Evolutionary conservation across 2,797 vertebrate genomes (phyloP), one percentile per base, ranked within the genome.

Genomic region (Darevskia mixta): DNA sequence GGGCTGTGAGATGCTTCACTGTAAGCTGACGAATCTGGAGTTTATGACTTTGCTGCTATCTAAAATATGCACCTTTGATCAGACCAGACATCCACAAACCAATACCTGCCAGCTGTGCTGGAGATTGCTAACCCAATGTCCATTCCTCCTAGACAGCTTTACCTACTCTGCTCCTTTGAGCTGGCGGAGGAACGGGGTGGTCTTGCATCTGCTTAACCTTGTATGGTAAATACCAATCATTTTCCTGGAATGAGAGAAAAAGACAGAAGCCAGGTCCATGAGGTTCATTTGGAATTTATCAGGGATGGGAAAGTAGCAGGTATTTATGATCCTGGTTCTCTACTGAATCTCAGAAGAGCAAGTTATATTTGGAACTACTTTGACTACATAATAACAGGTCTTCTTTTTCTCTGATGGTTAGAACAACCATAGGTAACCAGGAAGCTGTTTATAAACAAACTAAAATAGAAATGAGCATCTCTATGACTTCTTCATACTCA

Each of bases 381-480:
- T 83, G 84, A 75, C 90, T 90, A 4, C 67, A 73, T 79, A 77
- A 88, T 77, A 91, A 96, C 64, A 84, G 10, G 1, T 92, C 89
- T 82, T 92, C 91, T 92, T 93, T 91, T 90, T 87, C 89, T 32
- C 35, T 15, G 61, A 76, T 82, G 84, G 92, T 94, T 93, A 92
- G 86, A 85, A 75, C 85, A 79, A 82, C 93, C 82, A 83, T 92
- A 96, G 89, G 96, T 97, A 79, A 85, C 93, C 84, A 97, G 95
- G 73, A 88, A 64, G 95, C 95, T 93, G 96, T 94, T 93, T 93
- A 94, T 94, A 95, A 96, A 95, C 95, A 96, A 78, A 92, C 81
- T 61, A 91, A 94, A 94, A 94, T 83, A 93, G 92, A 90, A 0
- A 0, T 80, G 91, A 88, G 91, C 87, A 88, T 90, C 90, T 87